Base-by-base conservation (phyloP, 2,888 invertebrate species). In the Cyaniris semiargus region DNA sequence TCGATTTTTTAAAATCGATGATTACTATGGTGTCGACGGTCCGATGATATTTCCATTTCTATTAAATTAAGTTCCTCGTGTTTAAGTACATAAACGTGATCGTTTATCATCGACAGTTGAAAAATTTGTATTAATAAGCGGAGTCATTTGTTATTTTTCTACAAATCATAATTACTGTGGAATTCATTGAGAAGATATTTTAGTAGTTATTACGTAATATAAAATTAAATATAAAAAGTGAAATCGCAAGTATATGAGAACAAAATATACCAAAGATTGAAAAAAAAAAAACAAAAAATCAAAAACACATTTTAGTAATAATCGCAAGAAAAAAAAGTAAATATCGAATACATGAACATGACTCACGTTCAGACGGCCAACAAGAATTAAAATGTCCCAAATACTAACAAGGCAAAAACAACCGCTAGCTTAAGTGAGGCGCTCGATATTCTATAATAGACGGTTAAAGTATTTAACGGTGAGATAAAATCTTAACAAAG, bases 401-500 rank as follows among this genome's bases (percentile, higher is more conserved):
- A 86, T 83, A 85, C 86, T 88, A 90, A 88, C 88, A 87, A 86
- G 85, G 87, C 76, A 75, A 76, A 74, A 74, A 74, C 74, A 88
- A 88, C 90, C 88, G 88, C 89, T 85, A 88, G 90, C 90, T 87
- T 84, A 87, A 89, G 87, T 85, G 88, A 89, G 90, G 88, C 87
- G 89, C 84, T 86, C 88, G 88, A 90, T 90, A 89, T 88, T 91
- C 88, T 89, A 86, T 92, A 91, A 91, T 77, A 72, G 77, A 58
- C 92, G 91, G 91, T 90, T 90, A 90, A 92, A 93, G 91, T 92
- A 93, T 93, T 93, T 93, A 93, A 93, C 91, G 89, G 90, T 85
- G 86, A 92, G 93, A 93, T 93, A 93, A 92, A 93, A 93, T 93
- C 93, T 93, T 89, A 91, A 93, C 92, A 93, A 93, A 93, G 88